These are phyloP conservation scores for Acipenser ruthenus DNA, from an alignment of 2,797 vertebrate genomes.

Conservation along the genomic window DNA sequence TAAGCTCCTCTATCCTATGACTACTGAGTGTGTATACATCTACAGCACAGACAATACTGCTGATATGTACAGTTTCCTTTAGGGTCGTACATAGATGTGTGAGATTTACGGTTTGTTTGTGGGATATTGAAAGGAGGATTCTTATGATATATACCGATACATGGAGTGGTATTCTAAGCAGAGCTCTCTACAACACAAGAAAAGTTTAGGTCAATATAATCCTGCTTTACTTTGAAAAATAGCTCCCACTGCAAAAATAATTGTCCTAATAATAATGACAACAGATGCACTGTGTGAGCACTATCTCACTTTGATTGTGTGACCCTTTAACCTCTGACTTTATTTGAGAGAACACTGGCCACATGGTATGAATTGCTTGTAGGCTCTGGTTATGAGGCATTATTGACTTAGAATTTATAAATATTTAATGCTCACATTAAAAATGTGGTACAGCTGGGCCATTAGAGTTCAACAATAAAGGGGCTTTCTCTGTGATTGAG, in stretches of 20 bases:
- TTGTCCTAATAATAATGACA: constrained; percentile 57
- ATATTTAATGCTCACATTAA: constrained; percentile 75
- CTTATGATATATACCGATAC: constrained; percentile 25
- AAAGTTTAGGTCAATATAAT: constrained; percentile 49
- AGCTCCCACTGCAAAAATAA: constrained; percentile 47
- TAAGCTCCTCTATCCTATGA: neutral
- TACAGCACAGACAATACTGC: neutral
- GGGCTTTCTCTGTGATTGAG: constrained; percentile 64
- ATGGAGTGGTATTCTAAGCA: constrained; percentile 21
- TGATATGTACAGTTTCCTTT: constrained; percentile 13
- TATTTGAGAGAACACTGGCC: constrained; percentile 45
- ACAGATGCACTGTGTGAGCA: constrained; percentile 50
- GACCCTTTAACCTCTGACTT: constrained; percentile 58
- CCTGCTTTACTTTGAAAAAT: constrained; percentile 60
- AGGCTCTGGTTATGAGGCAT: constrained; percentile 51
- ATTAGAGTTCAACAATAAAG: constrained; percentile 66
- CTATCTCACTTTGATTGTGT: constrained; percentile 51
- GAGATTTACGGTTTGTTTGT: constrained; percentile 36
- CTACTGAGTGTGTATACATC: constrained; percentile 4
- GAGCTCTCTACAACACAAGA: constrained; percentile 37
- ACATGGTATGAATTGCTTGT: constrained; percentile 45
- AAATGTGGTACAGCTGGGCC: constrained; percentile 59
- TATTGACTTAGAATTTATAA: constrained; percentile 66
- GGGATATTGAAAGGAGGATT: constrained; percentile 21
- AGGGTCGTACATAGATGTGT: constrained; percentile 17